phyloP scores from a whole-genome alignment of 2,888 invertebrate species.

The Terebella lapidaria region DNA sequence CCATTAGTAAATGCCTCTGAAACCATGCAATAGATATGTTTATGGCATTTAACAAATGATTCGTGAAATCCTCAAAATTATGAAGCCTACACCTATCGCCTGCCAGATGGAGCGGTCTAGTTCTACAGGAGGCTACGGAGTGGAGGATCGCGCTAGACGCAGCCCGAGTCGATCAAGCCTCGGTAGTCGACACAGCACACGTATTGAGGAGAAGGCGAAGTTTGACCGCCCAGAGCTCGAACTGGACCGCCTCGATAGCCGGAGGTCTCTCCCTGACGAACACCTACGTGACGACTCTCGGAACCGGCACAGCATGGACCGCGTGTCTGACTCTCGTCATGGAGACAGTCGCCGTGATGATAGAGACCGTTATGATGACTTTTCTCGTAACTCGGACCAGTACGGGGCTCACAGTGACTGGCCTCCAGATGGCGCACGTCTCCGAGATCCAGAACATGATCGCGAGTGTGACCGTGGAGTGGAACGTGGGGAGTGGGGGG shows the following conservation, averaged over 20 bases:
- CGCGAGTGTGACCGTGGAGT: too few relatives aligned
- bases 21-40: too few relatives aligned
- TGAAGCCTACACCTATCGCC: neutral
- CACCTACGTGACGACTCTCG: constrained; percentile 5
- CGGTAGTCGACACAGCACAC: constrained; percentile 19
- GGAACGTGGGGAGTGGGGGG: neutral
- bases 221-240: too few relatives aligned
- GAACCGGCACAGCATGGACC: neutral
- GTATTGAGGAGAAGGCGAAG: constrained; percentile 9
- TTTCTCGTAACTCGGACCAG: neutral
- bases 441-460: too few relatives aligned
- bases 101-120: neutral
- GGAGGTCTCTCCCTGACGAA: too few relatives aligned
- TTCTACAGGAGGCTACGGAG: neutral
- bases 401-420: neutral
- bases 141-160: constrained; percentile 13
- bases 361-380: neutral
- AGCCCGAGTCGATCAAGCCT: constrained; percentile 21
- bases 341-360: neutral
- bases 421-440: neutral
- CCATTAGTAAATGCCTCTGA: too few relatives aligned
- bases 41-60: neutral
- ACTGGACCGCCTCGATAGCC: too few relatives aligned
- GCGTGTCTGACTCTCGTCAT: neutral
- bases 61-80: neutral